phyloP scores from a whole-genome alignment of 2,113 vertebrate genomes.

The Nansenia antarctica region DNA sequence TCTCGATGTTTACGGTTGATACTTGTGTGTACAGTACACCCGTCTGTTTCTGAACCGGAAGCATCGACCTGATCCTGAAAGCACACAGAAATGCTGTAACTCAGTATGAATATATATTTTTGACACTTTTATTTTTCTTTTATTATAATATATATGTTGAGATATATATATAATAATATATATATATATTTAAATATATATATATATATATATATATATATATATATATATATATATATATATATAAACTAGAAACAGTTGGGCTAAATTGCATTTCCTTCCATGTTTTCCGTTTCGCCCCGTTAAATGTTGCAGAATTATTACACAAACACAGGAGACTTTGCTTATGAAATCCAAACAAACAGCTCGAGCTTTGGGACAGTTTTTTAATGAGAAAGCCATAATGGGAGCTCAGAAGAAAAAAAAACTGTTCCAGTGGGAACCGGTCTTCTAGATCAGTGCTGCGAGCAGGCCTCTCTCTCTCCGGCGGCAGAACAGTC shows the following conservation, averaged over 20 bases:
- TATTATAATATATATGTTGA: no score
- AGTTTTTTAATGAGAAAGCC: conserved; percentile 23
- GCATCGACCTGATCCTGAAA: no score
- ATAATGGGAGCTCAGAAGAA: conserved; percentile 10
- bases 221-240: no score
- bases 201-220: no score
- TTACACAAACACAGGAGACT: conserved; percentile 14
- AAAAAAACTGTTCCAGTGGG: conserved; percentile 15
- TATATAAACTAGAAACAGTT: background rate
- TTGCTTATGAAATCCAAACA: conserved; percentile 10
- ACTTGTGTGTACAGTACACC: background rate
- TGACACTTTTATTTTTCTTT: no score
- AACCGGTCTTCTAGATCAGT: conserved; percentile 4
- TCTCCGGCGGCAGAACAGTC: background rate
- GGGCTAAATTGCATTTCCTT: conserved; percentile 9
- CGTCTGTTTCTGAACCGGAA: background rate
- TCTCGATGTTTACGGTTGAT: no score
- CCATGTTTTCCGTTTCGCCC: background rate
- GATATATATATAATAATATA: no score
- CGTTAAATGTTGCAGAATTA: conserved; percentile 11
- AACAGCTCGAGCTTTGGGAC: conserved; percentile 13
- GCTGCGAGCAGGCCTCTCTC: background rate
- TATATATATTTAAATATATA: no score
- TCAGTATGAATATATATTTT: no score
- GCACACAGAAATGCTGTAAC: no score